Percentiles rank a stretch among this genome's conserved stretches.
These are phyloP conservation scores for Drosophila chauvacae DNA, from an alignment of 1,140 invertebrate species.

Conservation along the genomic window DNA sequence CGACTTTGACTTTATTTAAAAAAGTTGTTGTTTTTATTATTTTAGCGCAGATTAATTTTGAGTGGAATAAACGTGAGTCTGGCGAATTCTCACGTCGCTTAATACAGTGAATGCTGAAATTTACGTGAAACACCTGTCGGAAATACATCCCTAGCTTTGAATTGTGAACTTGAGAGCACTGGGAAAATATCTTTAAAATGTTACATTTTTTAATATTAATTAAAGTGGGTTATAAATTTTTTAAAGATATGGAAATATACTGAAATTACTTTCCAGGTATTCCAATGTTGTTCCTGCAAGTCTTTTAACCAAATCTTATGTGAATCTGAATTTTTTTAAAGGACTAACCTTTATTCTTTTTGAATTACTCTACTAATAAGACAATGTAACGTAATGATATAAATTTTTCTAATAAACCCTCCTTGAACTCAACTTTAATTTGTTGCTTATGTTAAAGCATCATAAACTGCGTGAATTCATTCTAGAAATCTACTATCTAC, in stretches of 20 bases:
- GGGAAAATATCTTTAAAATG: background rate
- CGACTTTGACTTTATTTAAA: conserved; percentile 59
- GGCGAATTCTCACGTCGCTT: conserved; percentile 30
- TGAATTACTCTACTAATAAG: too few relatives aligned
- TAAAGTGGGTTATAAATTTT: too few relatives aligned
- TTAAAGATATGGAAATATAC: background rate
- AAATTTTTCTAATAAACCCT: background rate
- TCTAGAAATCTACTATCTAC: background rate
- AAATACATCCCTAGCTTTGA: conserved; percentile 7
- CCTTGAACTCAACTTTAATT: background rate
- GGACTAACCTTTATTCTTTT: too few relatives aligned
- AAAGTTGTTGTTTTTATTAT: conserved; percentile 45
- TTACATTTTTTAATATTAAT: too few relatives aligned
- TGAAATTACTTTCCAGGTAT: background rate
- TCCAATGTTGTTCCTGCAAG: background rate
- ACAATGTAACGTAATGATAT: too few relatives aligned
- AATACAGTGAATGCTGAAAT: conserved; percentile 4
- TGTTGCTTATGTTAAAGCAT: background rate
- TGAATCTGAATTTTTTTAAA: background rate
- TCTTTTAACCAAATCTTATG: too few relatives aligned
- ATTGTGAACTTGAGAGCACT: background rate
- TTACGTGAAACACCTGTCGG: conserved; percentile 3
- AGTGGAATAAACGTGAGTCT: conserved; percentile 4
- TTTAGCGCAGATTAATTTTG: conserved; percentile 10
- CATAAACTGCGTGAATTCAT: background rate